These are phyloP conservation scores for Cricetomys ansorgei DNA, from an alignment of 2,113 vertebrate species.

Conservation along the genomic window DNA sequence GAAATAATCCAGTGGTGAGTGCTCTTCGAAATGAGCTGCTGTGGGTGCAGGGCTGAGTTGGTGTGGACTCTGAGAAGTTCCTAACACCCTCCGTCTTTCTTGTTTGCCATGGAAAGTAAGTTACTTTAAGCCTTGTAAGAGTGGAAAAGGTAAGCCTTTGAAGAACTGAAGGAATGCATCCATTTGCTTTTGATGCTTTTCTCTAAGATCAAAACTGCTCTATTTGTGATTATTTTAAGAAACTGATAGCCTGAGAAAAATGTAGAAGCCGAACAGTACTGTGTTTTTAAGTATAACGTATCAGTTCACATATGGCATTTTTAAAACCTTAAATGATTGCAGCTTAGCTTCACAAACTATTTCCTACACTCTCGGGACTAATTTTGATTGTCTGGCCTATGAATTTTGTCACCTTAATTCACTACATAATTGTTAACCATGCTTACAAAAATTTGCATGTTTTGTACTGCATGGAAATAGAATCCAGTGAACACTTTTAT, in stretches of 20 bases:
- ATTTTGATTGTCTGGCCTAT: conserved; percentile 53
- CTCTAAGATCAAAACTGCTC: conserved; percentile 57
- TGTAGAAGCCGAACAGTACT: conserved; percentile 30
- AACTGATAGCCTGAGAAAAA: conserved; percentile 49
- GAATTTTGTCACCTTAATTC: conserved; percentile 60
- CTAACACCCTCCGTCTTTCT: not conserved
- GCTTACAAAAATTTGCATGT: conserved; percentile 31
- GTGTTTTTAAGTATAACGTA: conserved; percentile 40
- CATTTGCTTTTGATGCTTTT: conserved; percentile 62
- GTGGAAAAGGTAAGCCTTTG: conserved; percentile 51
- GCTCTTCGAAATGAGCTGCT: not conserved
- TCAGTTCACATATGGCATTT: conserved; percentile 62
- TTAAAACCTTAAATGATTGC: conserved; percentile 43
- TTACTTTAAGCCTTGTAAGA: conserved; percentile 42
- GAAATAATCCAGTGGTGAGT: conserved; percentile 99
- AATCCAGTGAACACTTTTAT: conserved; percentile 13
- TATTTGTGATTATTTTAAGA: conserved; percentile 11
- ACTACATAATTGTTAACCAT: conserved; percentile 44
- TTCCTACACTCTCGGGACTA: conserved; percentile 45
- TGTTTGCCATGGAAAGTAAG: not conserved
- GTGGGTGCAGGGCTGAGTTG: not conserved
- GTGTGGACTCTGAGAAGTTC: not conserved
- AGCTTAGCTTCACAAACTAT: conserved; percentile 23
- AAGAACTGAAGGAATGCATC: conserved; percentile 43
- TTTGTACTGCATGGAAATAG: conserved; percentile 38